These are phyloP conservation scores for Cyprinus carpio DNA, from an alignment of 2,113 vertebrate genomes.

Conservation along the genomic window DNA sequence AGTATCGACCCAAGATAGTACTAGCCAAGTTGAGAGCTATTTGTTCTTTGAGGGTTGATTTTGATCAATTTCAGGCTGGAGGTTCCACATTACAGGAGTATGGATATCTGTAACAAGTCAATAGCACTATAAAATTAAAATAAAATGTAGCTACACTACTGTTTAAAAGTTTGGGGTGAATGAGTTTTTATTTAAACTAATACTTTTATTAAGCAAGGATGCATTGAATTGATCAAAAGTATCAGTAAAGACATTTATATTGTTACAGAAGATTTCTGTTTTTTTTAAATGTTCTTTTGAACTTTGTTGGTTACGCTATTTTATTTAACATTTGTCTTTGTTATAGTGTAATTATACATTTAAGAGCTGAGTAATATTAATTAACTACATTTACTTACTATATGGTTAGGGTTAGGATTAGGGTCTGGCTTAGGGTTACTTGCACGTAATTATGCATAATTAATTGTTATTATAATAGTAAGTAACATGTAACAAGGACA, in stretches of 20 bases:
- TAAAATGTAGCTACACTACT: neutral
- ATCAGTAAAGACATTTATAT: neutral
- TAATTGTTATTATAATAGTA: too few relatives aligned
- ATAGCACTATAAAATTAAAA: neutral
- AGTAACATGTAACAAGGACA: too few relatives aligned
- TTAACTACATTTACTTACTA: too few relatives aligned
- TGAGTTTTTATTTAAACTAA: neutral
- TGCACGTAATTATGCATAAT: too few relatives aligned
- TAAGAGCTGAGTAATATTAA: too few relatives aligned
- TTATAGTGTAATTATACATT: too few relatives aligned
- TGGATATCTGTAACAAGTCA: neutral
- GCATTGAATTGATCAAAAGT: neutral
- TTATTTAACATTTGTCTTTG: too few relatives aligned
- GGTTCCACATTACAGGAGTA: neutral
- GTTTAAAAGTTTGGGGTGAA: neutral
- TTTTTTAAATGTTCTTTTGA: neutral
- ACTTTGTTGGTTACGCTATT: too few relatives aligned
- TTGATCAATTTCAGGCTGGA: neutral
- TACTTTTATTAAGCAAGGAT: neutral
- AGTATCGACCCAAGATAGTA: constrained; percentile 20
- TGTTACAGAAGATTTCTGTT: neutral
- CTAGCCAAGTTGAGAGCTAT: neutral
- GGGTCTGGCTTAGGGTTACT: too few relatives aligned
- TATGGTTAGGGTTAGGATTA: too few relatives aligned
- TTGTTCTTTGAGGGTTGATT: constrained; percentile 13